Base-by-base conservation (phyloP, 2,113 vertebrate species). In the Clarias batrachus region DNA sequence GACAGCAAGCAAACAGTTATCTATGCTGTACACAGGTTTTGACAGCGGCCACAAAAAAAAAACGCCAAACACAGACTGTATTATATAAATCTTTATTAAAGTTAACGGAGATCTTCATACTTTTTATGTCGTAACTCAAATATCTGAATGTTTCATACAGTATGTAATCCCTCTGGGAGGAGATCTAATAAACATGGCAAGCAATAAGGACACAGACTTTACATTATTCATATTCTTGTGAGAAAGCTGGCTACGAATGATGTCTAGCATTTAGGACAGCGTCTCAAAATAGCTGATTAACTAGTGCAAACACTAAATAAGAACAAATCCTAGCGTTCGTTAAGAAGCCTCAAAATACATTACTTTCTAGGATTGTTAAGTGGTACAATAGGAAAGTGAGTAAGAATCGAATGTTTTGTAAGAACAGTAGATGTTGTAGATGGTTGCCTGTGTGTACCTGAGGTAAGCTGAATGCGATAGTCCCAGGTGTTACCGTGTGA, bases 401-500 rank as follows among this genome's bases (percentile, higher is more conserved):
- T 23, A 9, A 11, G 70, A 73, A 73, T 73, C 70, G 4, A 41
- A 37, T 19, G 19, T n/a, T 52, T 74, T 76, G 73, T 6, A 13
- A 23, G 37, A 14, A 52, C n/a, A n/a, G n/a, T n/a, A n/a, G n/a
- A n/a, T n/a, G n/a, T n/a, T n/a, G n/a, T n/a, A n/a, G n/a, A n/a
- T 70, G 48, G 86, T 23, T 25, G 73, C 19, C 16, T 76, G 60
- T 11, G 19, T 16, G n/a, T 95, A 99, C 98, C 97, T 99, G 98
- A 0, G 97, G 97, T 91, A 99, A 93, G 91, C 97, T 99, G 96
- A 99, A 99, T 0, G 97, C 98, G 0, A 99, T 96, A 90, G 92
- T 97, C 78, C 97, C 97, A 4, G 97, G 94, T 27, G 97, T 90
- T 48, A 99, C 97, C 0, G 97, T 97, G 52, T 97, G 91, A 80